Conservation (phyloP, 2,113 vertebrate species). For the Cephalophus harveyi region DNA sequence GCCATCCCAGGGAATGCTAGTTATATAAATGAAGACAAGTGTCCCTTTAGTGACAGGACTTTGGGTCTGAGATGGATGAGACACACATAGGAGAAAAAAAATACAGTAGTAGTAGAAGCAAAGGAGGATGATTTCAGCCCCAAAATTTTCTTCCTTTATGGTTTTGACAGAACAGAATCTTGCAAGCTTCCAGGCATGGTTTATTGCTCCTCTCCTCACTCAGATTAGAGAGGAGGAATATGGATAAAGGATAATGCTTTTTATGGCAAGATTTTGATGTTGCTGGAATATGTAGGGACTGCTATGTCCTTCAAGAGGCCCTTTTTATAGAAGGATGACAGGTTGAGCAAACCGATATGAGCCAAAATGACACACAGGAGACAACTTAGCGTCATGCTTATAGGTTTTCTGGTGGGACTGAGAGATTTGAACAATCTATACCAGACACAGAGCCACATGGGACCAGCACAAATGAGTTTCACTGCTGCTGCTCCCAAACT, state of each 20-base stretch:
- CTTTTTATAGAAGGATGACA: conserved; percentile 56
- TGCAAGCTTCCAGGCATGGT: neutral
- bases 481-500: neutral
- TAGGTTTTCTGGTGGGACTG: conserved; percentile 27
- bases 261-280: conserved; percentile 28
- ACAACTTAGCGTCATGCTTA: conserved; percentile 15
- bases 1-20: neutral
- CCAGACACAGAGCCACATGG: neutral
- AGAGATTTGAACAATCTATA: conserved; percentile 31
- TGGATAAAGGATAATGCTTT: neutral
- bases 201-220: neutral
- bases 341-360: conserved; percentile 67
- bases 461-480: neutral
- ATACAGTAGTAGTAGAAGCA: neutral
- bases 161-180: neutral
- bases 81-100: neutral
- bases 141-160: neutral
- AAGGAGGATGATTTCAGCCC: neutral
- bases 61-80: neutral
- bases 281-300: conserved; percentile 9
- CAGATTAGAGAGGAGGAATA: neutral
- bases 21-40: neutral
- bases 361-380: conserved; percentile 23
- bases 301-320: neutral
- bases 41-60: neutral